A percentile compares a stretch with the other conserved stretches of the same genome.
Conservation (phyloP, 1,140 invertebrate genomes). For the Monochamus saltuarius region DNA sequence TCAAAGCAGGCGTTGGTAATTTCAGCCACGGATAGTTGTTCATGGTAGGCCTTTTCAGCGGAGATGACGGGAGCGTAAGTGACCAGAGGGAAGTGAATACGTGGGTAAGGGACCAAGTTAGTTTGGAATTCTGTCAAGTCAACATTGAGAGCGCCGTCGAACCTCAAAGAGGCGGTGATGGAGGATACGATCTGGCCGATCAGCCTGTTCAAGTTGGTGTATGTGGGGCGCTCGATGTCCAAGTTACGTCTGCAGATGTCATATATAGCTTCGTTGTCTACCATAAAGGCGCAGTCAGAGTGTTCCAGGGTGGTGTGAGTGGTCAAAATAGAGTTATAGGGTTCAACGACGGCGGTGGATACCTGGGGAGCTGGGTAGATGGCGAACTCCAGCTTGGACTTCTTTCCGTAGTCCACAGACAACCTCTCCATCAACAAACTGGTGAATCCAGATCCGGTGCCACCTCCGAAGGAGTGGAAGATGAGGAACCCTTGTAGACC, state of each 20-base stretch:
- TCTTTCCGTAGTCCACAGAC: conserved; percentile 78
- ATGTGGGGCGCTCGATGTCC: conserved; percentile 81
- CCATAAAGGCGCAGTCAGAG: conserved; percentile 83
- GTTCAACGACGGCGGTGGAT: conserved; percentile 82
- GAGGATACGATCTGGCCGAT: conserved; percentile 84
- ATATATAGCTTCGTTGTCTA: conserved; percentile 88
- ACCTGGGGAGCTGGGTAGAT: conserved; percentile 87
- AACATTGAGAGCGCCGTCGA: conserved; percentile 85
- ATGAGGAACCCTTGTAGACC: conserved; percentile 80
- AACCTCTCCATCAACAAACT: conserved; percentile 80
- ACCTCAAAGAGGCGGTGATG: conserved; percentile 82
- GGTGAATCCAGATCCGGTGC: conserved; percentile 82
- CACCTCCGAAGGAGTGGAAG: conserved; percentile 85
- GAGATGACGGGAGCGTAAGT: conserved; percentile 79
- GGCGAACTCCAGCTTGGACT: conserved; percentile 80
- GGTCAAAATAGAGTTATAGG: conserved; percentile 79
- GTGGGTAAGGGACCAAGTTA: conserved; percentile 79
- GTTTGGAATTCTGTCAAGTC: conserved; percentile 90
- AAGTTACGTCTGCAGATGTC: conserved; percentile 86
- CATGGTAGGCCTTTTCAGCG: conserved; percentile 80
- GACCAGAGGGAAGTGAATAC: conserved; percentile 78
- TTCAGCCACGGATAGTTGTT: conserved; percentile 74
- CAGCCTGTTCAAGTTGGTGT: conserved; percentile 76
- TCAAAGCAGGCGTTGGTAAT: conserved; percentile 83
- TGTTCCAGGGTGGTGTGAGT: conserved; percentile 80